Evolutionary conservation across 2,888 invertebrate genomes (phyloP).

Genomic region (Ophion ventricosus): DNA sequence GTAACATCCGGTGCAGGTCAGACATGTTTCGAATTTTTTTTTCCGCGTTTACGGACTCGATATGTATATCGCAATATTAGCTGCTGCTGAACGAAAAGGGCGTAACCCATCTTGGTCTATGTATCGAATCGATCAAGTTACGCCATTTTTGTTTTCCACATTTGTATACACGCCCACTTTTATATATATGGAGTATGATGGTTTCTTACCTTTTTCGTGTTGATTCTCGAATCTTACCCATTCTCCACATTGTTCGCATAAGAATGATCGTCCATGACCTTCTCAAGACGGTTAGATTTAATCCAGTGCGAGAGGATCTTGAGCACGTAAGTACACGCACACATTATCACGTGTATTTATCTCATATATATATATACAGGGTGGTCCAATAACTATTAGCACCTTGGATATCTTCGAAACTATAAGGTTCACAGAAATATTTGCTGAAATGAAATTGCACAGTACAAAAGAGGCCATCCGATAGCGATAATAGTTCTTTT

Average conservation of each 20-base stretch:
- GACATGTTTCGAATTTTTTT: slow-evolving; percentile 64
- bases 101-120: not conserved
- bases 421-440: too few relatives aligned
- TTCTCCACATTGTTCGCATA: not conserved
- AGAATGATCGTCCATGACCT: slow-evolving; percentile 1
- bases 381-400: too few relatives aligned
- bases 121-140: not conserved
- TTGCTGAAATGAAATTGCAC: too few relatives aligned
- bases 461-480: too few relatives aligned
- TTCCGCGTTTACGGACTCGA: slow-evolving; percentile 21
- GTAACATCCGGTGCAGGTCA: slow-evolving; percentile 65
- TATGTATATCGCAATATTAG: slow-evolving; percentile 25
- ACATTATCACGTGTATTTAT: not conserved
- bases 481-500: too few relatives aligned
- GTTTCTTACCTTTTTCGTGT: too few relatives aligned
- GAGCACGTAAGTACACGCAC: not conserved
- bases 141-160: not conserved
- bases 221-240: too few relatives aligned
- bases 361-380: too few relatives aligned
- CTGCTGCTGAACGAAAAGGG: slow-evolving; percentile 13
- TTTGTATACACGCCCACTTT: too few relatives aligned
- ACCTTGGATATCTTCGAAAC: too few relatives aligned
- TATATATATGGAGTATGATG: too few relatives aligned
- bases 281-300: slow-evolving; percentile 37
- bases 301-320: slow-evolving; percentile 3